Conservation (phyloP, 1,140 invertebrate species). For the Steinernema khuongi region DNA sequence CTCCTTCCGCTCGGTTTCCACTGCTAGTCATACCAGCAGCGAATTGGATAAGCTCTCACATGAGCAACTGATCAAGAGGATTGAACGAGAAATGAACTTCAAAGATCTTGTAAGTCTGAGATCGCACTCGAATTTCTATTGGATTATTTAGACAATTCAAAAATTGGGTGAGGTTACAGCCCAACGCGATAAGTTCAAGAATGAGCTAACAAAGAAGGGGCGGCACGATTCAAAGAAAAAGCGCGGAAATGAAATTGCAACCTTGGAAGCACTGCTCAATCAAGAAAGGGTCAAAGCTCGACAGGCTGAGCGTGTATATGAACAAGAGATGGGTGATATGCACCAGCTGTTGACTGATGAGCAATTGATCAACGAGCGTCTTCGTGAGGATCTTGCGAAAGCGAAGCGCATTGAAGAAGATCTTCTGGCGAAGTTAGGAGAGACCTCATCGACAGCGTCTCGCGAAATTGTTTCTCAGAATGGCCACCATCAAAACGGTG, state of each 20-base stretch:
- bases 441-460: neutral
- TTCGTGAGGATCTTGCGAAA: neutral
- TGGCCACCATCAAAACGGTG: neutral
- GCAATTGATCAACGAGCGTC: neutral
- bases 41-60: constrained; percentile 35
- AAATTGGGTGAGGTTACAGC: constrained; percentile 27
- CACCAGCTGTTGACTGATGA: neutral
- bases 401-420: neutral
- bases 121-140: neutral
- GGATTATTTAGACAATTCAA: constrained; percentile 33
- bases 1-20: neutral
- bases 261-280: neutral
- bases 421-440: neutral
- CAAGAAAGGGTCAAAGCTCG: neutral
- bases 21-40: neutral
- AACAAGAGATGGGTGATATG: neutral
- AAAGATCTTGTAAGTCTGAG: constrained; percentile 35
- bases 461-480: neutral
- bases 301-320: neutral
- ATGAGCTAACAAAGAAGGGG: constrained; percentile 25
- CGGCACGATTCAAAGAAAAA: constrained; percentile 12
- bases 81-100: constrained; percentile 39
- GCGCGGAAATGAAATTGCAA: neutral
- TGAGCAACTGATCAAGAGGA: constrained; percentile 40
- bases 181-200: constrained; percentile 40